Conservation (phyloP, 2,888 invertebrate species). For the Macrostomum cliftonense region DNA sequence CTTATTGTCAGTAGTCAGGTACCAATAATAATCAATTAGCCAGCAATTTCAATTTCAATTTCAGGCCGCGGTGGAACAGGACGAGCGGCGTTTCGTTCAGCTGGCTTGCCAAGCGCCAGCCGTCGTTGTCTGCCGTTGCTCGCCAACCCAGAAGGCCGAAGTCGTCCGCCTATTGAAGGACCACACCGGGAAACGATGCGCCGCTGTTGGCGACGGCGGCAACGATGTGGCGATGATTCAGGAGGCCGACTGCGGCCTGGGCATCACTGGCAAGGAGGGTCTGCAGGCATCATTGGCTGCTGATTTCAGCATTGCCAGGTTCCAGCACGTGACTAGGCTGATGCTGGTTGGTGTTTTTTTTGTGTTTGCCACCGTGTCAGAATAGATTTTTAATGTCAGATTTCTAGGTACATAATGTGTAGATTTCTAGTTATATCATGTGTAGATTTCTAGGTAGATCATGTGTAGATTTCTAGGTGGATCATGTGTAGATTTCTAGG, state of each 20-base stretch:
- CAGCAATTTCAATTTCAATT: neutral
- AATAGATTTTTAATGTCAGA: too few species aligned
- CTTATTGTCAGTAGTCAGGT: too few species aligned
- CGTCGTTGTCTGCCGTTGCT: slow-evolving; percentile 56
- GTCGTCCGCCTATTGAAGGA: slow-evolving; percentile 49
- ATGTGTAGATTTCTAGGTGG: too few species aligned
- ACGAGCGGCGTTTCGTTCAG: slow-evolving; percentile 55
- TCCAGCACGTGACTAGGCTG: slow-evolving; percentile 58
- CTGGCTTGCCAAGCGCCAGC: slow-evolving; percentile 53
- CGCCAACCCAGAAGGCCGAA: slow-evolving; percentile 53
- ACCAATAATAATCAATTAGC: too few species aligned
- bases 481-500: too few species aligned
- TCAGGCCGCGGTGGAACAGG: slow-evolving; percentile 49
- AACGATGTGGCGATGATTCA: slow-evolving; percentile 57
- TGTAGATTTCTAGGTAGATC: too few species aligned
- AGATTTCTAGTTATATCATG: too few species aligned
- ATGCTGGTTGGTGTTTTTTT: slow-evolving; percentile 50
- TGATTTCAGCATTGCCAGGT: slow-evolving; percentile 84
- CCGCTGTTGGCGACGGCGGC: slow-evolving; percentile 46
- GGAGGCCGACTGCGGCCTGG: slow-evolving; percentile 42
- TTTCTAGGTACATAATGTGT: too few species aligned
- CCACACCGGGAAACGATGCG: slow-evolving; percentile 44
- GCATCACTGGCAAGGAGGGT: slow-evolving; percentile 39
- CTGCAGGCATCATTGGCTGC: slow-evolving; percentile 65
- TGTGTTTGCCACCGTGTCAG: too few species aligned